These are phyloP conservation scores for Mobula hypostoma DNA, from an alignment of 2,113 vertebrate genomes.

Conservation along the genomic window DNA sequence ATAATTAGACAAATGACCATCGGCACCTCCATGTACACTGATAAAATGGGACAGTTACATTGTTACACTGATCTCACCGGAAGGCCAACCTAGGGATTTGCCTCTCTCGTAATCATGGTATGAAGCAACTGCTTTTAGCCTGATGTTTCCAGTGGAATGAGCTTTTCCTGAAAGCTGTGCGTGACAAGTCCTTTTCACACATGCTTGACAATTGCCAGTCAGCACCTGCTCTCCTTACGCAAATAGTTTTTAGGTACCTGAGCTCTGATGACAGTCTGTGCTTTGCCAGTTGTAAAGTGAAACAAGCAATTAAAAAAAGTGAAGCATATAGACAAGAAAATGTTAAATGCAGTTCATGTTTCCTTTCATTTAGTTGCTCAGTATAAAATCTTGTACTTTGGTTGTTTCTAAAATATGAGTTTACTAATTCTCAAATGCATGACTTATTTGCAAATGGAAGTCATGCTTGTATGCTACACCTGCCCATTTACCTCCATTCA, in stretches of 20 bases:
- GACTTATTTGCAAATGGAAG: neutral
- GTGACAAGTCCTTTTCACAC: constrained; percentile 54
- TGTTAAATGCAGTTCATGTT: neutral
- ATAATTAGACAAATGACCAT: constrained; percentile 63
- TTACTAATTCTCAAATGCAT: too few relatives aligned
- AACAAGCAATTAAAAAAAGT: neutral
- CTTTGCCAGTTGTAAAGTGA: neutral
- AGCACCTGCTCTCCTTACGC: constrained; percentile 51
- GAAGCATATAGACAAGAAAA: too few relatives aligned
- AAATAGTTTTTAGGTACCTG: constrained; percentile 25
- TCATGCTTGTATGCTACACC: neutral
- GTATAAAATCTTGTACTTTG: neutral
- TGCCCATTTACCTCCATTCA: too few relatives aligned
- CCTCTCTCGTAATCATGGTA: constrained; percentile 47
- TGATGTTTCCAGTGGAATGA: constrained; percentile 51
- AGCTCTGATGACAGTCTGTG: neutral
- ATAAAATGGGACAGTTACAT: constrained; percentile 42
- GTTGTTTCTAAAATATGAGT: constrained; percentile 12
- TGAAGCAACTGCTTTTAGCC: constrained; percentile 53
- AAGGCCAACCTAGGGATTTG: constrained; percentile 46
- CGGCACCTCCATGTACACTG: constrained; percentile 52
- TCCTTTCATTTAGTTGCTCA: neutral
- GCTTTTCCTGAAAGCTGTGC: constrained; percentile 52
- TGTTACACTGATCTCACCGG: constrained; percentile 43
- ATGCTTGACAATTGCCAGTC: constrained; percentile 57